Evolutionary conservation across 2,113 vertebrate species (phyloP).

Genomic region (Ctenomys sociabilis): DNA sequence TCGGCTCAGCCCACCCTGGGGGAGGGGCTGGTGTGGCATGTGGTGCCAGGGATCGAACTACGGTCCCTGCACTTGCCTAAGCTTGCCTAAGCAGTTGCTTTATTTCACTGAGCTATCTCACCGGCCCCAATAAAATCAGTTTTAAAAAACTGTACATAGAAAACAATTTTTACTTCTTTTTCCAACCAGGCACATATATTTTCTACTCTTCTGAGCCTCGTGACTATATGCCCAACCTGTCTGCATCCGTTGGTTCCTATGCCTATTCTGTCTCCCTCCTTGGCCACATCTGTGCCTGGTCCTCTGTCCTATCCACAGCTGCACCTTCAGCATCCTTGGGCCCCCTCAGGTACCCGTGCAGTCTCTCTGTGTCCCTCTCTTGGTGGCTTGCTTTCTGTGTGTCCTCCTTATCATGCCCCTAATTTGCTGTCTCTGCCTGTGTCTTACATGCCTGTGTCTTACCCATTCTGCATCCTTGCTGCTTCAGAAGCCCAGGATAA

Average conservation of each 20-base stretch:
- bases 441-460: neutral
- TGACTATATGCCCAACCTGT: neutral
- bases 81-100: too few species aligned
- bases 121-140: too few species aligned
- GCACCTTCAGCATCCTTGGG: too few species aligned
- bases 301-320: neutral
- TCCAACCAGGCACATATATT: neutral
- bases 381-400: neutral
- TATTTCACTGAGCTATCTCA: too few species aligned
- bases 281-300: fast-evolving
- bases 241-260: fast-evolving
- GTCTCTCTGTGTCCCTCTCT: neutral
- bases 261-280: neutral
- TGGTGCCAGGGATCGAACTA: too few species aligned
- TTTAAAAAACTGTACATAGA: neutral
- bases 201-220: neutral
- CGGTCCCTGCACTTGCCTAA: too few species aligned
- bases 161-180: neutral
- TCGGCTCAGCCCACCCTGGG: too few species aligned
- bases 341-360: neutral
- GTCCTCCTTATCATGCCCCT: neutral
- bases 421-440: neutral
- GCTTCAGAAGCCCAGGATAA: neutral
- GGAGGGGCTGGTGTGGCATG: too few species aligned
- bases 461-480: neutral